Evolutionary conservation across 2,888 invertebrate genomes (phyloP).

Genomic region (Sthenelais limicola): DNA sequence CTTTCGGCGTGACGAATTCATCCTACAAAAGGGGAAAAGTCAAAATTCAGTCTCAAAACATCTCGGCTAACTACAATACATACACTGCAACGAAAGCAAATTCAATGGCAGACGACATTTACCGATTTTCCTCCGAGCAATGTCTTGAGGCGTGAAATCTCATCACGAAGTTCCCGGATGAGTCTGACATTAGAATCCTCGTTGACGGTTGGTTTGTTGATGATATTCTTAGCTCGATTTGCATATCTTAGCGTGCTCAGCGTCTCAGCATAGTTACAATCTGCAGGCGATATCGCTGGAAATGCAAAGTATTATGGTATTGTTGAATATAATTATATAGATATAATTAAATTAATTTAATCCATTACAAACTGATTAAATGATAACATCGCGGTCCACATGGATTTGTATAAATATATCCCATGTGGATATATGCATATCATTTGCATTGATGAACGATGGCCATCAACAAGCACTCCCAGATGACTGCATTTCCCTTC

Average conservation of each 20-base stretch:
- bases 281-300: constrained; percentile 85
- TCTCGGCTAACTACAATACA: neutral
- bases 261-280: constrained; percentile 83
- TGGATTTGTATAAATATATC: too few relatives aligned
- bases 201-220: constrained; percentile 78
- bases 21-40: constrained; percentile 59
- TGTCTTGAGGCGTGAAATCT: constrained; percentile 76
- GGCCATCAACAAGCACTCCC: too few relatives aligned
- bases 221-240: constrained; percentile 82
- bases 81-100: neutral
- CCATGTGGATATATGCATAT: too few relatives aligned
- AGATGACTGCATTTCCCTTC: too few relatives aligned
- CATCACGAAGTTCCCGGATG: constrained; percentile 77
- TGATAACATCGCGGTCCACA: too few relatives aligned
- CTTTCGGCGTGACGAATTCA: constrained; percentile 74
- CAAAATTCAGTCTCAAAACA: neutral
- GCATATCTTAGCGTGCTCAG: constrained; percentile 86
- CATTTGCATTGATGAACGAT: too few relatives aligned
- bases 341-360: too few relatives aligned
- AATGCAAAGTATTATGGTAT: constrained; percentile 14
- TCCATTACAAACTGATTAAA: too few relatives aligned
- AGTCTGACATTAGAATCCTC: constrained; percentile 77
- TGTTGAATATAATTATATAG: neutral
- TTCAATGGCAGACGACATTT: constrained; percentile 49
- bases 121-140: constrained; percentile 72